Percentiles rank a stretch among this genome's conserved stretches.
These are phyloP conservation scores for Pogona vitticeps DNA, from an alignment of 2,113 vertebrate genomes.

Conservation along the genomic window DNA sequence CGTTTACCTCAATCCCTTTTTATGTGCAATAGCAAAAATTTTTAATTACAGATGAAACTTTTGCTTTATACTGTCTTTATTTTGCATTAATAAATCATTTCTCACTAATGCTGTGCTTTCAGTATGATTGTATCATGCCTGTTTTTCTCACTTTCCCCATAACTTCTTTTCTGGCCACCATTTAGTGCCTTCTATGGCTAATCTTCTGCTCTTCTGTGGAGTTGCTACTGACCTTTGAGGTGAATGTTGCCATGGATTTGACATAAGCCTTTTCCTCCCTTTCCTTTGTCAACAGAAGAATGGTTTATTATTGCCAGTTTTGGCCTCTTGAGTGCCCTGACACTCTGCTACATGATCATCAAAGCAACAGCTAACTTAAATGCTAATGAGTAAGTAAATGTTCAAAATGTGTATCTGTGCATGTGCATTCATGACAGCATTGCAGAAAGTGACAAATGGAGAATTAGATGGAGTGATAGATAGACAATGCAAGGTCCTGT, in stretches of 20 bases:
- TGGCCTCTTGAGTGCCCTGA: slow-evolving; percentile 91
- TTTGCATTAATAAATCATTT: slow-evolving; percentile 41
- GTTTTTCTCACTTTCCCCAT: slow-evolving; percentile 71
- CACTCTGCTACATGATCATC: slow-evolving; percentile 95
- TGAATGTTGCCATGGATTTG: slow-evolving; percentile 78
- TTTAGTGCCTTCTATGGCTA: slow-evolving; percentile 78
- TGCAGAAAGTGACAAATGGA: slow-evolving; percentile 14
- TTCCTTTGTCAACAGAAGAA: slow-evolving; percentile 95
- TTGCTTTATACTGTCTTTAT: slow-evolving; percentile 40
- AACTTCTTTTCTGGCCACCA: slow-evolving; percentile 74
- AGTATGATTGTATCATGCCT: slow-evolving; percentile 66
- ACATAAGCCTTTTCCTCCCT: slow-evolving; percentile 83
- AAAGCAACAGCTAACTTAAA: slow-evolving; percentile 87
- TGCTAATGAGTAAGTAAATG: slow-evolving; percentile 85
- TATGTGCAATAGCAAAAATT: background rate
- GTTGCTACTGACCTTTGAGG: slow-evolving; percentile 76
- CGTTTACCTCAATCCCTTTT: too few relatives aligned
- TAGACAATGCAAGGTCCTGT: background rate
- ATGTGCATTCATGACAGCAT: background rate
- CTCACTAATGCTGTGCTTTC: slow-evolving; percentile 61
- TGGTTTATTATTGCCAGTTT: slow-evolving; percentile 96
- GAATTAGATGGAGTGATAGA: background rate
- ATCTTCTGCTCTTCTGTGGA: slow-evolving; percentile 79
- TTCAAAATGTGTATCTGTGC: slow-evolving; percentile 44
- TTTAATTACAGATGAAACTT: slow-evolving; percentile 6